Evolutionary conservation across 1,140 invertebrate genomes (phyloP).

Genomic region (fruit fly (Drosophila melanogaster)): DNA sequence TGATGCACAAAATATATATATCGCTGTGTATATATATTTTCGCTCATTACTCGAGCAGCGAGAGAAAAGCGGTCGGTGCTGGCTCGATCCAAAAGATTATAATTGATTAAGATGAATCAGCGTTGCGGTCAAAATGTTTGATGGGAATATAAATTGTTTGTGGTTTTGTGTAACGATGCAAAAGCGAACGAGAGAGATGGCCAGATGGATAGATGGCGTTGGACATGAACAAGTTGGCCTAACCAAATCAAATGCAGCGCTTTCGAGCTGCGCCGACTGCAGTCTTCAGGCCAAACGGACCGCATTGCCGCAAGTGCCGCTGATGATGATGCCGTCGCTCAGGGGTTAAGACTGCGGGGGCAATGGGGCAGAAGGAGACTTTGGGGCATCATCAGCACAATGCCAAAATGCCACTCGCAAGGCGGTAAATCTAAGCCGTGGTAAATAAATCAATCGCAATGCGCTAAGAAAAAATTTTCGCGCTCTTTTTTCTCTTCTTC

Average conservation of each 20-base stretch:
- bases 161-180: conserved; percentile 82
- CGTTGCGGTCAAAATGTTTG: conserved; percentile 83
- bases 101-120: conserved; percentile 84
- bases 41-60: conserved; percentile 68
- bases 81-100: conserved; percentile 73
- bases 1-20: conserved; percentile 1
- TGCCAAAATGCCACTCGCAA: conserved; percentile 80
- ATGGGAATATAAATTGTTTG: conserved; percentile 84
- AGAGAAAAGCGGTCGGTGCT: conserved; percentile 32
- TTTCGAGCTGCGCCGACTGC: conserved; percentile 46
- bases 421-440: conserved; percentile 82
- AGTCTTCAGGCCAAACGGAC: conserved; percentile 34
- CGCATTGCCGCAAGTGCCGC: conserved; percentile 59
- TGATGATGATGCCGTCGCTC: conserved; percentile 61
- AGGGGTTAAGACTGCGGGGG: conserved; percentile 26
- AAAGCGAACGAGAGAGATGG: conserved; percentile 46
- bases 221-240: conserved; percentile 60
- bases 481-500: conserved; percentile 40
- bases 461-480: conserved; percentile 55
- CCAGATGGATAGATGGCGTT: conserved; percentile 38
- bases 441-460: conserved; percentile 82
- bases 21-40: conserved; percentile 31
- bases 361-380: conserved; percentile 24
- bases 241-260: conserved; percentile 79
- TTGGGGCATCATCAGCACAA: conserved; percentile 73